Base-by-base conservation (phyloP, 2,113 vertebrate genomes). In the Puffinus mauretanicus region DNA sequence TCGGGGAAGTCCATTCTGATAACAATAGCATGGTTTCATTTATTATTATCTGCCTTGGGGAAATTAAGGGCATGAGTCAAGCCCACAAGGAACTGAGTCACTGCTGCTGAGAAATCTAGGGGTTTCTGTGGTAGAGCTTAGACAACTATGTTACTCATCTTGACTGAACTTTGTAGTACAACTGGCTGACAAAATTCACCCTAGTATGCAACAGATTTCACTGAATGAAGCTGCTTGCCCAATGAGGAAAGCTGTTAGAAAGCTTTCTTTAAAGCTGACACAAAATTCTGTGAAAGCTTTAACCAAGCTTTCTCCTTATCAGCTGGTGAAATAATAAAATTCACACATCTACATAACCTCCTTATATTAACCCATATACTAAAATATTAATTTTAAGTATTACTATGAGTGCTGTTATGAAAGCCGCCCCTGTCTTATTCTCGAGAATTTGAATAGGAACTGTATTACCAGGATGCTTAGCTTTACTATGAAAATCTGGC, bases 41-140 rank as follows among this genome's bases (percentile, higher is more conserved):
- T 42, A 46, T 32, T 24, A 26, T 73, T 61, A 27, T 42, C 16
- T 4, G 0, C 8, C 29, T 55, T 25, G 19, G 27, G 27, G 11
- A 79, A 82, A 82, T 32, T 26, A 69, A 85, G 26, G 29, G 11
- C 36, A 11, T 13, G 67, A 61, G 34, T 34, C 32, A 77, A 77
- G 2, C 1, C 20, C 32, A 19, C 0, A 0, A 82, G 29, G 29
- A 91, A 10, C 12, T 13, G 57, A 54, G 27, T 6, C 25, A 24
- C 30, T 82, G 67, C 22, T 80, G 10, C 40, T 65, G 54, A 79
- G 78, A 80, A 69, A 17, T 25, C 30, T 16, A 40, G 24, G 2
- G 21, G 5, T 19, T 89, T 65, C 84, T 46, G 11, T 52, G 18
- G n/a, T 3, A 66, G 26, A 76, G 34, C 25, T 72, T 72, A 65